Percentiles rank a stretch among this genome's conserved stretches.
phyloP scores from a whole-genome alignment of 1,140 invertebrate genomes.

The Arctopsyche grandis region DNA sequence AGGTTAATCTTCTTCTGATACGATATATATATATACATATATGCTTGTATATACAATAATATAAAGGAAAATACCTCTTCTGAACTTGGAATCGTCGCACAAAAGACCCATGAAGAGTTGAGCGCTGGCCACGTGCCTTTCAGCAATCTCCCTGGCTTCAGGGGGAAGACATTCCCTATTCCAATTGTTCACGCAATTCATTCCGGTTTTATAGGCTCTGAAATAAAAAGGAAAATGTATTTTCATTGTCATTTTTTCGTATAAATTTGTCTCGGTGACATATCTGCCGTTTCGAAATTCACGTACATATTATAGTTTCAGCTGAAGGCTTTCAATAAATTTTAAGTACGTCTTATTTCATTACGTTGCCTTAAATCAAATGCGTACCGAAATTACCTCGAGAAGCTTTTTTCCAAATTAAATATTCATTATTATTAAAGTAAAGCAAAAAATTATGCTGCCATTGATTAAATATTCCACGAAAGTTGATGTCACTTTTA shows the following conservation, averaged over 20 bases:
- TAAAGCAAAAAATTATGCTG: no score
- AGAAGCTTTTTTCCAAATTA: no score
- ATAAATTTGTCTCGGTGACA: no score
- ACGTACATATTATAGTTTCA: no score
- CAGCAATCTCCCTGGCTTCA: constrained; percentile 36
- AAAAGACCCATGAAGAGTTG: constrained; percentile 50
- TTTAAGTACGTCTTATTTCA: background rate
- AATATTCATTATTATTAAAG: no score
- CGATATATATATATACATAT: constrained; percentile 8
- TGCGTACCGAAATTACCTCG: no score
- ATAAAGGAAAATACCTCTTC: constrained; percentile 39
- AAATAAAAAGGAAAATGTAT: background rate
- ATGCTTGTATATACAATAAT: background rate
- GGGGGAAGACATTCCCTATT: constrained; percentile 44
- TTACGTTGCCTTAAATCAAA: no score
- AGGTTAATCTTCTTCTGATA: background rate
- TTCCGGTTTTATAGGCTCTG: constrained; percentile 48
- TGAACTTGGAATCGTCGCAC: constrained; percentile 44
- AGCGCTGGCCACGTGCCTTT: constrained; percentile 49
- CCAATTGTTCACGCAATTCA: constrained; percentile 50
- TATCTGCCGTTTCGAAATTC: no score
- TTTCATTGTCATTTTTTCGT: no score
- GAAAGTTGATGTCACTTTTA: no score
- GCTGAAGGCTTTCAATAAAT: no score
- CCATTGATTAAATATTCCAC: no score